Base-by-base conservation (phyloP, 2,797 vertebrate genomes). In the Leptodactylus fallax region DNA sequence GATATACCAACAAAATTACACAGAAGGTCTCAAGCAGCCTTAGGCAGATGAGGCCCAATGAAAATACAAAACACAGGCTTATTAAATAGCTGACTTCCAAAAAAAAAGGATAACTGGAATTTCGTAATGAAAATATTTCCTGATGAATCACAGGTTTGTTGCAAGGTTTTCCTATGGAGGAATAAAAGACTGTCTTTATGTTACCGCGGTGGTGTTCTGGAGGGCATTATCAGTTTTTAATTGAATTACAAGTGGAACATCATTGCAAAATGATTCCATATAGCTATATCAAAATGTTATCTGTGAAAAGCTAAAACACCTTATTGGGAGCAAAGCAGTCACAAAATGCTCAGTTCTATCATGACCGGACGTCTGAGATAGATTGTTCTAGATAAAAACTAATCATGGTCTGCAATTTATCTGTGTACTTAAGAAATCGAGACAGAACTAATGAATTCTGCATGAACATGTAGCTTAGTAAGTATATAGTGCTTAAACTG, bases 1-100 rank as follows among this genome's bases (percentile, higher is more conserved):
- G 87, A 81, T 90, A 85, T 91, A 93, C 91, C 87, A 89, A 85
- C 87, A 91, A 87, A 91, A 92, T 93, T 93, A 93, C 90, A 92
- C 55, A 85, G 87, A 92, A 93, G 85, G 88, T 87, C 56, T 77
- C 85, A 77, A 87, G 89, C 90, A 91, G 92, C 92, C 93, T 90
- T 84, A 92, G 90, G 92, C 90, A 92, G 88, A 79, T 91, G 81
- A 91, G 89, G 78, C 89, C 86, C 83, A 81, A 6, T 86, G 89
- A 89, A 91, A 87, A 93, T 90, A 69, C 6, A 76, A 90, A 89
- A 90, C 25, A 86, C 1, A 51, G 85, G 83, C 86, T 81, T 90
- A 87, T 92, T 94, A 91, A 91, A 92, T 93, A 85, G 21, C 77
- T 91, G 87, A 65, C 74, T 92, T 91, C 58, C 58, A 90, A 90